These are phyloP conservation scores for Ligdia adustata DNA, from an alignment of 2,888 invertebrate species.

Conservation along the genomic window DNA sequence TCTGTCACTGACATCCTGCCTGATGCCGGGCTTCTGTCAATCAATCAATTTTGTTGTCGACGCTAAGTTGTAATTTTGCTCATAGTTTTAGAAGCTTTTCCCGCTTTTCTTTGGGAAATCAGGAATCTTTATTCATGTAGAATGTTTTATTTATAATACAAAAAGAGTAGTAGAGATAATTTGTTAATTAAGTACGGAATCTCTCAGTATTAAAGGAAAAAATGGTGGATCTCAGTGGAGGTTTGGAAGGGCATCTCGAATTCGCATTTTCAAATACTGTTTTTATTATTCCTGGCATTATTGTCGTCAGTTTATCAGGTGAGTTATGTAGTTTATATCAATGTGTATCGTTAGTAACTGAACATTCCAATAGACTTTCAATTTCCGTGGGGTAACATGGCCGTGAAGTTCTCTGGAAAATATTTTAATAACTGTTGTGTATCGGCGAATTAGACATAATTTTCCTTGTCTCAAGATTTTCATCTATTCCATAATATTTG, in stretches of 20 bases:
- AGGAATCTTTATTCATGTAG: slow-evolving; percentile 10
- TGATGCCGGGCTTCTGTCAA: no score
- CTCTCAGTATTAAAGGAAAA: slow-evolving; percentile 50
- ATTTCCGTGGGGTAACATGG: neutral
- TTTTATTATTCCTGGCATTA: slow-evolving; percentile 92
- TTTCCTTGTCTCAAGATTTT: no score
- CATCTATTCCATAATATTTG: no score
- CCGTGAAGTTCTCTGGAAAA: no score
- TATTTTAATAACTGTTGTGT: no score
- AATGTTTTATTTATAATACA: slow-evolving; percentile 15
- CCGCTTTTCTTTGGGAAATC: slow-evolving; percentile 9
- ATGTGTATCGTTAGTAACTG: neutral
- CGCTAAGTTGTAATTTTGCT: neutral
- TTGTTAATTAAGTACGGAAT: slow-evolving; percentile 50
- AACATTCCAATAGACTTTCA: neutral
- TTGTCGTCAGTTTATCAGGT: slow-evolving; percentile 92
- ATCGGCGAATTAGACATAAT: no score
- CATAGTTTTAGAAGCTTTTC: neutral
- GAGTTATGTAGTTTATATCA: slow-evolving; percentile 48
- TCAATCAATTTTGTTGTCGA: slow-evolving; percentile 5
- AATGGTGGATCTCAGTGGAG: slow-evolving; percentile 94
- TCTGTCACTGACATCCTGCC: no score
- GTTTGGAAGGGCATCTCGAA: slow-evolving; percentile 91
- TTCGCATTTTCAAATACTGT: slow-evolving; percentile 95
- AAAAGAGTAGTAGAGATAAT: slow-evolving; percentile 3